Evolutionary conservation across 1,140 invertebrate genomes (phyloP).

Genomic region (Hyphantria cunea): DNA sequence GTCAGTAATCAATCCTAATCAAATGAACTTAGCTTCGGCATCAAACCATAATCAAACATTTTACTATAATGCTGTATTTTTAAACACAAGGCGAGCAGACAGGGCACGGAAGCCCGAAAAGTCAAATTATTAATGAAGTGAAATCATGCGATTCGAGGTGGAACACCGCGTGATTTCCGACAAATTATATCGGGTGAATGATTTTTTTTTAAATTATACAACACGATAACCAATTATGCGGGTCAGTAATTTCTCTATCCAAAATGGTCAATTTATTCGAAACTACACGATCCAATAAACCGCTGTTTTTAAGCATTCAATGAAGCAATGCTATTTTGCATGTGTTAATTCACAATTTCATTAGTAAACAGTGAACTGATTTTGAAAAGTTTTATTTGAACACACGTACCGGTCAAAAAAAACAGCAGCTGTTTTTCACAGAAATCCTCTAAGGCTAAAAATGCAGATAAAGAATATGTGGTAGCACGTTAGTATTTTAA

Average conservation of each 20-base stretch:
- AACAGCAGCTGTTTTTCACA: not conserved
- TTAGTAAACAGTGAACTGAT: constrained; percentile 17
- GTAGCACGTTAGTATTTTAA: too few species aligned
- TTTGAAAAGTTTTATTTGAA: not conserved
- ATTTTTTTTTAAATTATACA: constrained; percentile 49
- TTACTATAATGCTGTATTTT: constrained; percentile 12
- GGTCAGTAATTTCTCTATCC: constrained; percentile 40
- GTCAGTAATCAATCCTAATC: not conserved
- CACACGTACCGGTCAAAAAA: not conserved
- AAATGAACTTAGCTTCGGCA: not conserved
- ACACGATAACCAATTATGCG: constrained; percentile 47
- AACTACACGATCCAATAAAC: constrained; percentile 28
- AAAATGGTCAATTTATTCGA: constrained; percentile 21
- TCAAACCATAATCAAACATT: constrained; percentile 2
- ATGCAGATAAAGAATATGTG: too few species aligned
- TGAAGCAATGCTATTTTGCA: not conserved
- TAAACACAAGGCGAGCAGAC: constrained; percentile 8
- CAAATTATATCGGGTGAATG: constrained; percentile 39
- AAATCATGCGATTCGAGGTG: constrained; percentile 51
- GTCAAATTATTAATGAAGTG: constrained; percentile 55
- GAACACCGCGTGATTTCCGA: constrained; percentile 41
- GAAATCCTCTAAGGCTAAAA: too few species aligned
- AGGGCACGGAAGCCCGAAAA: constrained; percentile 40
- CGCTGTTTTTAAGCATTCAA: constrained; percentile 11
- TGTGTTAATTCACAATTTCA: constrained; percentile 10